These are phyloP conservation scores for Epirrhoe alternata DNA, from an alignment of 2,888 invertebrate genomes.

Conservation along the genomic window DNA sequence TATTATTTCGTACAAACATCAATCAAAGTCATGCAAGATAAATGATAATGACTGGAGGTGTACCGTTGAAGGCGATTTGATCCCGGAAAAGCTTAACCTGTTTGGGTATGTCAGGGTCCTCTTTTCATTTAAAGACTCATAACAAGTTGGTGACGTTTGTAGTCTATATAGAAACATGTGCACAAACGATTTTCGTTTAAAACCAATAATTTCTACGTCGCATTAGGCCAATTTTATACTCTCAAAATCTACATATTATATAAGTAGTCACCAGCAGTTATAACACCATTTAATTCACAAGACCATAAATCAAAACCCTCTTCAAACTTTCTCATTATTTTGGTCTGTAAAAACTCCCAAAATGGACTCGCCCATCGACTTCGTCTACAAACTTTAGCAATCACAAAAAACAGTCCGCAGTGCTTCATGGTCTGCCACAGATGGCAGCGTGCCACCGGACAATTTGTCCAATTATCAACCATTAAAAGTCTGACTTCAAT, in stretches of 20 bases:
- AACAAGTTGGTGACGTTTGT: neutral
- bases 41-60: slow-evolving; percentile 52
- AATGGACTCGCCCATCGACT: slow-evolving; percentile 23
- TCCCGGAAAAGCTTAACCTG: slow-evolving; percentile 33
- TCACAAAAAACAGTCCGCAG: slow-evolving; percentile 26
- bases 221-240: too few species aligned
- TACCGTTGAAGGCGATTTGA: slow-evolving; percentile 46
- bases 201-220: too few species aligned
- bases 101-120: neutral
- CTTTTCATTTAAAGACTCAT: too few species aligned
- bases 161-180: too few species aligned
- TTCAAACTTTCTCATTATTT: slow-evolving; percentile 10
- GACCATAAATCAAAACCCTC: neutral
- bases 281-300: neutral
- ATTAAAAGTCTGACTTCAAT: slow-evolving; percentile 50
- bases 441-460: slow-evolving; percentile 46
- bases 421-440: slow-evolving; percentile 27
- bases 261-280: neutral
- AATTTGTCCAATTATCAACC: slow-evolving; percentile 56
- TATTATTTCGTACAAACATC: slow-evolving; percentile 46
- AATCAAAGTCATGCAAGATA: slow-evolving; percentile 56
- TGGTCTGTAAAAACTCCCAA: slow-evolving; percentile 8
- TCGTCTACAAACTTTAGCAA: slow-evolving; percentile 30
- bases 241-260: too few species aligned
- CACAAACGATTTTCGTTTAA: too few species aligned